These are phyloP conservation scores for Orcinus orca DNA, from an alignment of 2,113 vertebrate genomes.

Conservation along the genomic window DNA sequence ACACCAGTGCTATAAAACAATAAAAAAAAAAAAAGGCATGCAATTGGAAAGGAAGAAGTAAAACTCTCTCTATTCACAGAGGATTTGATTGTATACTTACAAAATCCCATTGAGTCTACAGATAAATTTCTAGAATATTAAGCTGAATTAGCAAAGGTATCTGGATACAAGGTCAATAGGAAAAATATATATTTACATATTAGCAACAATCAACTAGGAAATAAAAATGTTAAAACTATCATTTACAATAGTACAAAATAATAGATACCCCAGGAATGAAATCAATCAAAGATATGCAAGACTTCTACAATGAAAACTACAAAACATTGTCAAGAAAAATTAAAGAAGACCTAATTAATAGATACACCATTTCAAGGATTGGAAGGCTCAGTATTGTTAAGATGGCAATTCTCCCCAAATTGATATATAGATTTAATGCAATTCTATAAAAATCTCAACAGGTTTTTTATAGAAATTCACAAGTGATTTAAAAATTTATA, in stretches of 20 bases:
- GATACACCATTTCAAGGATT: background rate
- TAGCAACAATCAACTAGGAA: background rate
- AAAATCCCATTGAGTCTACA: background rate
- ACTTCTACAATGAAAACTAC: background rate
- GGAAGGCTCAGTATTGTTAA: background rate
- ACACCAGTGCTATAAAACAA: background rate
- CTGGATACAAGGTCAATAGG: background rate
- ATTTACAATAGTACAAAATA: background rate
- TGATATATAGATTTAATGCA: background rate
- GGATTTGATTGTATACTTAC: background rate
- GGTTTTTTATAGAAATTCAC: background rate
- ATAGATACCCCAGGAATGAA: background rate
- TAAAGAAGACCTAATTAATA: background rate
- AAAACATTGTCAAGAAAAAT: background rate
- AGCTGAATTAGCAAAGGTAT: background rate
- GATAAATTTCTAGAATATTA: background rate
- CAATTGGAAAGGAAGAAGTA: background rate
- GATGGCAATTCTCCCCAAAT: background rate
- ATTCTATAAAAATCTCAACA: background rate
- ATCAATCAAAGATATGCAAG: background rate
- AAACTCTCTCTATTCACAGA: background rate
- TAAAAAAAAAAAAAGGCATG: background rate
- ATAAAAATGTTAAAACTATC: background rate
- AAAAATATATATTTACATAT: background rate
- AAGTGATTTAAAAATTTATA: conserved; percentile 9